phyloP scores from a whole-genome alignment of 2,888 invertebrate species.

The Odontothrips loti region DNA sequence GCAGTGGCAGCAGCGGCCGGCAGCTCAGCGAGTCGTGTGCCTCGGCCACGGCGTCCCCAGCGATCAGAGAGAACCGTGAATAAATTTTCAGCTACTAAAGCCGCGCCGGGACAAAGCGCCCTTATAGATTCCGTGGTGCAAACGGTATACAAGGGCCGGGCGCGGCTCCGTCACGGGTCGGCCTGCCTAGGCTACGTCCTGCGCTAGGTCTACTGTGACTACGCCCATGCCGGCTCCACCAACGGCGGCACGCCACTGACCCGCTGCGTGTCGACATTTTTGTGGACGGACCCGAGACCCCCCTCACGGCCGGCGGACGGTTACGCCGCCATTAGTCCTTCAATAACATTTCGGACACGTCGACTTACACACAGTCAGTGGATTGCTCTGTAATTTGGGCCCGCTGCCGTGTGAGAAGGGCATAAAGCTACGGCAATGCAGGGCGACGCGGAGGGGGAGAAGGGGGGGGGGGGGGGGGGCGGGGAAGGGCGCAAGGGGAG shows the following conservation, averaged over 20 bases:
- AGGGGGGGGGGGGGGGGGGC: not conserved
- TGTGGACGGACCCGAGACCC: no score
- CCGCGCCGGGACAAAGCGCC: not conserved
- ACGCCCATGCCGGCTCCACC: no score
- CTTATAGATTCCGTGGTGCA: no score
- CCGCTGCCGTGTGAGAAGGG: not conserved
- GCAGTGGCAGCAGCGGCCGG: no score
- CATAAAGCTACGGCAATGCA: not conserved
- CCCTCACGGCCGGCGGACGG: no score
- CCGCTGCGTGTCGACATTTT: no score
- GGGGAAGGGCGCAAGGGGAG: not conserved
- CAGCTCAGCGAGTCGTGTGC: not conserved
- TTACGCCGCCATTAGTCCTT: no score
- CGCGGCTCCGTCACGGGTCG: no score
- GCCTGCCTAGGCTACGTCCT: no score
- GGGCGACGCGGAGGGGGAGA: not conserved
- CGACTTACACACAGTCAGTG: not conserved
- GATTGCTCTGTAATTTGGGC: conserved; percentile 21
- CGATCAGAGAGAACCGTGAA: not conserved
- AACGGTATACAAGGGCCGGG: no score
- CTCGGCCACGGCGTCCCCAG: not conserved
- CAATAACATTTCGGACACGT: not conserved
- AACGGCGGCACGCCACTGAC: no score
- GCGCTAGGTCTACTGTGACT: no score
- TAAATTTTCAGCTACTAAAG: not conserved